Evolutionary conservation across 2,888 invertebrate genomes (phyloP).

Genomic region (Gandaritis pyraliata): DNA sequence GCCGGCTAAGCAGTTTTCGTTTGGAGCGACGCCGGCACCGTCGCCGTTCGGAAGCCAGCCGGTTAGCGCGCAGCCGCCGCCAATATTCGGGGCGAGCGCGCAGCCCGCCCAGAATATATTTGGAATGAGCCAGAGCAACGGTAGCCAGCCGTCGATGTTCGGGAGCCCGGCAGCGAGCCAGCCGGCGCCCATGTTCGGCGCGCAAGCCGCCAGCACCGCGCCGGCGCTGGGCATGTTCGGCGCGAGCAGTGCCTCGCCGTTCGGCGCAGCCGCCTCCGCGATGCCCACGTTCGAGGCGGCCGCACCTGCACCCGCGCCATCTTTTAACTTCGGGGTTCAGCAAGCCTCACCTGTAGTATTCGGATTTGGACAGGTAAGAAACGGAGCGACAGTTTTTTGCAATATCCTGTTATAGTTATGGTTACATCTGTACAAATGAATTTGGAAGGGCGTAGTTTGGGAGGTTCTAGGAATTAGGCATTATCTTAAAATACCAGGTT

Average conservation of each 20-base stretch:
- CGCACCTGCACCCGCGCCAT: conserved; percentile 47
- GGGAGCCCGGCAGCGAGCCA: conserved; percentile 49
- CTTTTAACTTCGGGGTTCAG: conserved; percentile 64
- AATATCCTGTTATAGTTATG: too few species aligned
- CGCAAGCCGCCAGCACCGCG: conserved; percentile 41
- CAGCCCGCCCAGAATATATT: conserved; percentile 57
- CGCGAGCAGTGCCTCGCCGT: conserved; percentile 51
- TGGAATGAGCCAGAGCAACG: conserved; percentile 55
- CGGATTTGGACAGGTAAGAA: conserved; percentile 72
- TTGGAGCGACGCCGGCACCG: conserved; percentile 49
- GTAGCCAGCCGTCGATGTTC: conserved; percentile 56
- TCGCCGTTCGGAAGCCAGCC: conserved; percentile 59
- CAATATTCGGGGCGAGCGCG: conserved; percentile 41
- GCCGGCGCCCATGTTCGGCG: conserved; percentile 56
- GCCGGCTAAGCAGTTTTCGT: conserved; percentile 53
- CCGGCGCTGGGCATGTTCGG: conserved; percentile 56
- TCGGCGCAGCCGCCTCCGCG: conserved; percentile 55
- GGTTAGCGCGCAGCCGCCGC: conserved; percentile 26
- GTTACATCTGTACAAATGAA: too few species aligned
- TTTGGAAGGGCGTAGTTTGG: too few species aligned
- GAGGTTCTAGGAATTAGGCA: too few species aligned
- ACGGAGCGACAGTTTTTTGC: too few species aligned
- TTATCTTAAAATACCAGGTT: too few species aligned
- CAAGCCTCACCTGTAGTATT: conserved; percentile 56
- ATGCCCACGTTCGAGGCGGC: conserved; percentile 59